Conservation (phyloP, 2,888 invertebrate genomes). For the Leptopilina myrica region DNA sequence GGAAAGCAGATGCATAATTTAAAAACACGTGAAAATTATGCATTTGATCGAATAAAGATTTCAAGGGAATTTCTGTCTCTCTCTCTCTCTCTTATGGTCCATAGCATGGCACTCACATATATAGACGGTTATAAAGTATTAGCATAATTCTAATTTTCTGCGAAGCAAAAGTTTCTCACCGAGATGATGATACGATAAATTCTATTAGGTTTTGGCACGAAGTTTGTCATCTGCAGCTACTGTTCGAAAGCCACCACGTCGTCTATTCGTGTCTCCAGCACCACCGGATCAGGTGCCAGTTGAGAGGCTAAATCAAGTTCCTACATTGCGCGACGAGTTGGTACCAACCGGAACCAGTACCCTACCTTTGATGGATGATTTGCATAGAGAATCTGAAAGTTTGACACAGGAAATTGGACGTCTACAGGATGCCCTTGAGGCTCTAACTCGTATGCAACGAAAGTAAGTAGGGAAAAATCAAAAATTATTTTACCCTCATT, state of each 20-base stretch:
- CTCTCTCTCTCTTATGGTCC: too few species aligned
- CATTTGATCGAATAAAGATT: too few species aligned
- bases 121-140: too few species aligned
- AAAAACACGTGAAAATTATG: too few species aligned
- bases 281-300: slow-evolving; percentile 77
- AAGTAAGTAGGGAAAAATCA: slow-evolving; percentile 75
- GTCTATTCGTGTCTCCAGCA: slow-evolving; percentile 84
- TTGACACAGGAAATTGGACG: slow-evolving; percentile 86
- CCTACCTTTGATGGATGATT: slow-evolving; percentile 88
- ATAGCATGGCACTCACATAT: too few species aligned
- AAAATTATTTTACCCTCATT: too few species aligned
- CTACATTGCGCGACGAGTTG: slow-evolving; percentile 89
- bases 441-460: slow-evolving; percentile 88
- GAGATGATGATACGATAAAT: not conserved
- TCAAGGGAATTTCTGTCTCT: too few species aligned
- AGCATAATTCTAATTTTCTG: not conserved
- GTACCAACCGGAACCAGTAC: slow-evolving; percentile 85
- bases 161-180: not conserved
- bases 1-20: too few species aligned
- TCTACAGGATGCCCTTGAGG: slow-evolving; percentile 89
- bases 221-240: slow-evolving; percentile 76
- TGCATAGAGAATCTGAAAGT: slow-evolving; percentile 84
- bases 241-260: slow-evolving; percentile 75
- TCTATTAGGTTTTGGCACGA: slow-evolving; percentile 80
- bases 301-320: slow-evolving; percentile 76